phyloP scores from a whole-genome alignment of 2,888 invertebrate species.

The Rhaphigaster nebulosa region DNA sequence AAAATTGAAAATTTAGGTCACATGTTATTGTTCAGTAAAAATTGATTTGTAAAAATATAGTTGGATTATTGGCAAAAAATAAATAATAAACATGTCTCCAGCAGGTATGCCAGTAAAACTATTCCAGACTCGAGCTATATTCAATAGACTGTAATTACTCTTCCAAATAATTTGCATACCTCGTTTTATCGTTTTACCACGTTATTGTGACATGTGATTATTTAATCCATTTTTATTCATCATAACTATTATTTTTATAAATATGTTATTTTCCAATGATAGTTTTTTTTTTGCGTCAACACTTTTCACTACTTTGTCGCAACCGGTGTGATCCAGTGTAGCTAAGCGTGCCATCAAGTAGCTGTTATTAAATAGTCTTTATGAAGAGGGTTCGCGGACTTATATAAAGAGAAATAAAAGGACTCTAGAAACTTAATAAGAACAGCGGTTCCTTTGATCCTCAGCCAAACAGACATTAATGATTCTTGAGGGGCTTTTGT shows the following conservation, averaged over 20 bases:
- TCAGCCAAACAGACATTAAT: slow-evolving; percentile 25
- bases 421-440: background rate
- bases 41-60: too few species aligned
- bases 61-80: too few species aligned
- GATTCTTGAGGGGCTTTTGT: slow-evolving; percentile 28
- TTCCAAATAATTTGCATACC: too few species aligned
- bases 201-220: too few species aligned
- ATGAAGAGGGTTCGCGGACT: slow-evolving; percentile 3
- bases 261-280: background rate
- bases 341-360: background rate
- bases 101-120: too few species aligned
- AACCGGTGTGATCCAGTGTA: background rate
- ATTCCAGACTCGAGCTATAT: too few species aligned
- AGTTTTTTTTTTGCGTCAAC: background rate
- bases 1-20: too few species aligned
- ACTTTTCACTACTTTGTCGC: background rate
- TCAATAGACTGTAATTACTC: too few species aligned
- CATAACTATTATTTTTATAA: background rate
- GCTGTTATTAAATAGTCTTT: slow-evolving; percentile 4
- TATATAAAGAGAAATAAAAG: slow-evolving; percentile 26
- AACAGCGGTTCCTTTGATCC: slow-evolving; percentile 29
- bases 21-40: too few species aligned
- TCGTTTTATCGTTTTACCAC: too few species aligned
- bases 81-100: too few species aligned
- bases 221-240: background rate